Base-by-base conservation (phyloP, 2,113 vertebrate species). In the Vidua macroura region DNA sequence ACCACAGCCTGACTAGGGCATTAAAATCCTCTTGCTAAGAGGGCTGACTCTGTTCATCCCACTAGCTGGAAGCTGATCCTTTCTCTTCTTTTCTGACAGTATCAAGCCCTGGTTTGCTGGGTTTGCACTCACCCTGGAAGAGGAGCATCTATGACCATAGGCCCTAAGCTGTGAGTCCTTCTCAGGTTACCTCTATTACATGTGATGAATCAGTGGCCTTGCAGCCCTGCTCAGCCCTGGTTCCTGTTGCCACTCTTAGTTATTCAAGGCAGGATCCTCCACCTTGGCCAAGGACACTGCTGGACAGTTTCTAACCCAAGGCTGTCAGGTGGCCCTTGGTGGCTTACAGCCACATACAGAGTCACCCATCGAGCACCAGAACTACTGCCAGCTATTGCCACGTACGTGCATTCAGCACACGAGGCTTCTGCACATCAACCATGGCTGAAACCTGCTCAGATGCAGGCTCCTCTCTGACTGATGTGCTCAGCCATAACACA, bases 361-460 rank as follows among this genome's bases (percentile, higher is more conserved):
- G 33, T 14, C 58, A 76, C 24, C n/a, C 73, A 17, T 3, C 0
- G 10, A 60, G 41, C 27, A 28, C 21, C 3, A 4, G 18, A 6
- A 16, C 48, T 52, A 4, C 66, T 66, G 39, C 28, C 43, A 72
- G 56, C 28, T 15, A 9, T n/a, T 51, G 23, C 35, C 41, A 11
- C 1, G 0, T 1, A 13, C 0, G 1, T 28, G 60, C 6, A 1
- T 28, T 33, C 28, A 44, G n/a, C 56, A 49, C 41, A 22, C 33
- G 39, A 46, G 14, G 20, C 13, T 66, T 69, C n/a, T 88, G 27
- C 49, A 43, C 5, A 1, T 59, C 41, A 69, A 15, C 64, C 18
- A 6, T 1, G 8, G 23, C 27, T 82, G 35, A 52, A 52, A 67
- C 6, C 15, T 58, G 7, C 35, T 43, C 0, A 1, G 9, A 23